A percentile compares a stretch with the other conserved stretches of the same genome.
phyloP scores from a whole-genome alignment of 2,888 invertebrate species.

The Micropterix aruncella region DNA sequence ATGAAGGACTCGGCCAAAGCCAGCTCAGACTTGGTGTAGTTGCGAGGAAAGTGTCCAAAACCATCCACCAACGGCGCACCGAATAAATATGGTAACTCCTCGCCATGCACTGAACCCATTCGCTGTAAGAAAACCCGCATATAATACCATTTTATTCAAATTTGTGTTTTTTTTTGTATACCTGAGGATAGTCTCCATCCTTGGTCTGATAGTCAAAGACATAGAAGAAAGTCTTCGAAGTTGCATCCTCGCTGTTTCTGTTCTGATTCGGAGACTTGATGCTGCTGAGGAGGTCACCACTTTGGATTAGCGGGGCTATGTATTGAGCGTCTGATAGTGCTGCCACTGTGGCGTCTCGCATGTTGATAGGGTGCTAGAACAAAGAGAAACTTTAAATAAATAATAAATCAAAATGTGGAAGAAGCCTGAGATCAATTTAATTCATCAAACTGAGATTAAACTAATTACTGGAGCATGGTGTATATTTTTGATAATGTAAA shows the following conservation, averaged over 20 bases:
- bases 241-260: conserved; percentile 36
- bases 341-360: conserved; percentile 77
- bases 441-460: no score
- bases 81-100: conserved; percentile 70
- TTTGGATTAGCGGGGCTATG: conserved; percentile 79
- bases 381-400: no score
- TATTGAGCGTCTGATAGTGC: conserved; percentile 90
- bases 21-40: conserved; percentile 65
- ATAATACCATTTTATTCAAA: neutral
- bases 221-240: conserved; percentile 77
- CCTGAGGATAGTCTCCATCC: conserved; percentile 79
- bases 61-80: conserved; percentile 68
- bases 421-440: no score
- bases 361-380: conserved; percentile 70
- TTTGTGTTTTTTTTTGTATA: no score
- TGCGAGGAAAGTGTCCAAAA: conserved; percentile 57
- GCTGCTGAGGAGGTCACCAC: conserved; percentile 66
- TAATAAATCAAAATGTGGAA: no score
- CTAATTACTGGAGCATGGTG: no score
- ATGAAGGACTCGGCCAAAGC: conserved; percentile 69
- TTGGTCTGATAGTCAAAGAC: conserved; percentile 87
- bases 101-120: conserved; percentile 72
- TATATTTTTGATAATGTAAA: no score
- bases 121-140: conserved; percentile 33
- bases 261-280: conserved; percentile 43